These are phyloP conservation scores for Calvadosia cruxmelitensis DNA, from an alignment of 30 jellyfish, hydroid and myxozoan species.

Conservation along the genomic window DNA sequence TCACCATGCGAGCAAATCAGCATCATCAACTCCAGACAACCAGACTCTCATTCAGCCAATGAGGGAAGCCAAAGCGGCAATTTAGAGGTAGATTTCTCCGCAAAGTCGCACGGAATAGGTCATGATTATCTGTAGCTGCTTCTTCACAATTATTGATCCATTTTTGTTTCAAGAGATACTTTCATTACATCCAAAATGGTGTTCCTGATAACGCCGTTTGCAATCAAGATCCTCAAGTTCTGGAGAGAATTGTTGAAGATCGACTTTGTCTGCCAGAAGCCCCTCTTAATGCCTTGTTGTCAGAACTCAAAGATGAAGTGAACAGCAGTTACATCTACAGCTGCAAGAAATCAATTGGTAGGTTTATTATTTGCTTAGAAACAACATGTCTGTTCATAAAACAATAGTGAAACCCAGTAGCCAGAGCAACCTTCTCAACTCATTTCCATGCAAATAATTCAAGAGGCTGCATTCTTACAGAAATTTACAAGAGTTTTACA, in stretches of 20 bases:
- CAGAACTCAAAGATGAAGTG: slow-evolving; percentile 45
- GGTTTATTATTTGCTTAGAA: neutral
- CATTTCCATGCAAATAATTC: too few relatives aligned
- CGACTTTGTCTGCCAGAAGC: slow-evolving; percentile 14
- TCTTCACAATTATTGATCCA: too few relatives aligned
- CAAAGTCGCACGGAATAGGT: too few relatives aligned
- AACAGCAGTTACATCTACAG: slow-evolving; percentile 40
- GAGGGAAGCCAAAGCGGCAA: too few relatives aligned
- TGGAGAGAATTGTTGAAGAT: slow-evolving; percentile 33
- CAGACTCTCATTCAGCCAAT: too few relatives aligned
- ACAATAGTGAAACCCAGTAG: too few relatives aligned
- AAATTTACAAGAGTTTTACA: too few relatives aligned
- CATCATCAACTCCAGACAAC: slow-evolving; percentile 1
- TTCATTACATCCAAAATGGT: slow-evolving; percentile 58
- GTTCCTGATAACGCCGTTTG: slow-evolving; percentile 37
- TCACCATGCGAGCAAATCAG: slow-evolving; percentile 63
- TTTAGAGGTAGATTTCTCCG: too few relatives aligned
- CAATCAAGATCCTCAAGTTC: slow-evolving; percentile 27
- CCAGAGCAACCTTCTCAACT: too few relatives aligned
- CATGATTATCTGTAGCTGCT: too few relatives aligned
- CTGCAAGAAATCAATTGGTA: slow-evolving; percentile 62
- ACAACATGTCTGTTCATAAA: too few relatives aligned
- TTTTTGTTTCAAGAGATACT: slow-evolving; percentile 51
- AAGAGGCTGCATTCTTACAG: too few relatives aligned
- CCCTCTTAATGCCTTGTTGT: slow-evolving; percentile 18